phyloP scores from a whole-genome alignment of 1,140 invertebrate species.

The Pectinophora gossypiella region DNA sequence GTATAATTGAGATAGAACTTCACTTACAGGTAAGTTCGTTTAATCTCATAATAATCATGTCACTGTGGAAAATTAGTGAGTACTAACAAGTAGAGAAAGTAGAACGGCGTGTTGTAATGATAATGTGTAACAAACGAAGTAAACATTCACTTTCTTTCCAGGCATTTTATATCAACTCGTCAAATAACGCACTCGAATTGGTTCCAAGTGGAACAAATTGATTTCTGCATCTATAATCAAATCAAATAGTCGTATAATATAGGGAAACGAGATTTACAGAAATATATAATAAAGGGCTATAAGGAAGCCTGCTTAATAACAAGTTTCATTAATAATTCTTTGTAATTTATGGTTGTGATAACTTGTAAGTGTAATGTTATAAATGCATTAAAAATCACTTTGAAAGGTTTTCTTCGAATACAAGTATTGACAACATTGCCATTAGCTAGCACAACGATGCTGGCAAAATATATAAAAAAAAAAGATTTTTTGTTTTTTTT shows the following conservation, averaged over 20 bases:
- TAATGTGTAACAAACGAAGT: slow-evolving; percentile 4
- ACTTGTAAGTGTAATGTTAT: too few species aligned
- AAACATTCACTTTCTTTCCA: slow-evolving; percentile 1
- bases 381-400: too few species aligned
- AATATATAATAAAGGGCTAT: not conserved
- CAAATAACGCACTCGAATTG: not conserved
- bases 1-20: too few species aligned
- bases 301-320: too few species aligned
- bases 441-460: too few species aligned
- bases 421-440: too few species aligned
- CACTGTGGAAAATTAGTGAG: not conserved
- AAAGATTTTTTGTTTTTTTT: too few species aligned
- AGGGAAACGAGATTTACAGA: not conserved
- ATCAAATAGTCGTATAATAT: not conserved
- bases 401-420: too few species aligned
- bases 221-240: not conserved
- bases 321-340: too few species aligned
- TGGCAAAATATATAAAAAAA: too few species aligned
- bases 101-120: not conserved
- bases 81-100: not conserved
- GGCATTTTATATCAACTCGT: not conserved
- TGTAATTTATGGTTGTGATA: too few species aligned
- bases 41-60: slow-evolving; percentile 2
- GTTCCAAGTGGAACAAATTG: not conserved
- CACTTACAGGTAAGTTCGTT: too few species aligned